Percentiles rank a stretch among this genome's conserved stretches.
phyloP scores from a whole-genome alignment of 2,113 vertebrate genomes.

The Bucco capensis region DNA sequence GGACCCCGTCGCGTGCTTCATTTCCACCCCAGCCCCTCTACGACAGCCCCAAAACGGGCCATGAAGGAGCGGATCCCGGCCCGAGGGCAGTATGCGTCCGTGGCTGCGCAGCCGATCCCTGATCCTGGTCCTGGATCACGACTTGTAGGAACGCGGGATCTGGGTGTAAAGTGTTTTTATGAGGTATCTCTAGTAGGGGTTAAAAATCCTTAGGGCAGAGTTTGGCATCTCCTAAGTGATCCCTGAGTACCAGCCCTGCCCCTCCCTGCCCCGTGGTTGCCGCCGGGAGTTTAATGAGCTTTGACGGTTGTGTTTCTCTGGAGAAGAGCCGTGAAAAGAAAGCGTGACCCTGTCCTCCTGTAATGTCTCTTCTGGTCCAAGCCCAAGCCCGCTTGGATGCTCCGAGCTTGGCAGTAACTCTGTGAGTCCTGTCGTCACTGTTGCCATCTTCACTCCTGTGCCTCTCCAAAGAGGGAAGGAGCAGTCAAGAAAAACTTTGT shows the following conservation, averaged over 20 bases:
- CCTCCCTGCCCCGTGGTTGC: too few species aligned
- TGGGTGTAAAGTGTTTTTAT: neutral
- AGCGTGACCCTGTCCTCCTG: neutral
- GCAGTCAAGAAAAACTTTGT: too few species aligned
- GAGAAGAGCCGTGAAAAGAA: neutral
- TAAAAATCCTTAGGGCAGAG: rapidly evolving
- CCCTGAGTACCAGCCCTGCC: too few species aligned
- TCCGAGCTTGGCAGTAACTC: rapidly evolving
- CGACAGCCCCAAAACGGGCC: neutral
- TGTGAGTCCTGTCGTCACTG: rapidly evolving
- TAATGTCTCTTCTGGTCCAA: rapidly evolving
- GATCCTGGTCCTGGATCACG: rapidly evolving
- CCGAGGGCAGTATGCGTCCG: neutral
- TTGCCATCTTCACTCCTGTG: neutral
- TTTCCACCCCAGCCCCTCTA: neutral
- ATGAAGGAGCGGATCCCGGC: neutral
- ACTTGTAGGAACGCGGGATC: rapidly evolving
- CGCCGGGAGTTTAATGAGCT: rapidly evolving
- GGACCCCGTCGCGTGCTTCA: neutral
- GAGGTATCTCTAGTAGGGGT: neutral
- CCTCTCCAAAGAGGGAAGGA: neutral
- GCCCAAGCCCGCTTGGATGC: neutral
- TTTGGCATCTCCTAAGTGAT: rapidly evolving
- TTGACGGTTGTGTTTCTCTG: rapidly evolving
- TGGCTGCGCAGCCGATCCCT: neutral